A percentile compares a stretch with the other conserved stretches of the same genome.
Conservation (phyloP, 2,113 vertebrate species). For the Clarias macrocephalus region DNA sequence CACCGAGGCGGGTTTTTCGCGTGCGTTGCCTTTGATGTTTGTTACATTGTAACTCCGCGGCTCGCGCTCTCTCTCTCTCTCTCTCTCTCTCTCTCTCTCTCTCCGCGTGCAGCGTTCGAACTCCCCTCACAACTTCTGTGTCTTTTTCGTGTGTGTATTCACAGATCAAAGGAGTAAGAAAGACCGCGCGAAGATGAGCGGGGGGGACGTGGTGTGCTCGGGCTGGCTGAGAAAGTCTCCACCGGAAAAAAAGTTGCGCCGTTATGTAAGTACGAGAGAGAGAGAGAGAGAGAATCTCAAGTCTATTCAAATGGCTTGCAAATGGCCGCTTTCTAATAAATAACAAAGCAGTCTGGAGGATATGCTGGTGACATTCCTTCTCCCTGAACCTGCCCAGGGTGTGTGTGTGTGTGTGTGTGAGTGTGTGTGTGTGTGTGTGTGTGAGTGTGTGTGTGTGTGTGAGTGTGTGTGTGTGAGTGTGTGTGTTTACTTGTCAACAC, state of each 20-base stretch:
- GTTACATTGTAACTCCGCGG: background rate
- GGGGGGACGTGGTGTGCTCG: constrained; percentile 90
- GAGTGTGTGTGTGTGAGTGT: constrained; percentile 3
- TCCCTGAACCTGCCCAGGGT: background rate
- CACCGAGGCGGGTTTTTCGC: constrained; percentile 2
- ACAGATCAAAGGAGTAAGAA: constrained; percentile 54
- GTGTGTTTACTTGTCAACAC: constrained; percentile 34
- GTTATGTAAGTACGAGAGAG: constrained; percentile 88
- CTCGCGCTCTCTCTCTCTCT: too few species aligned
- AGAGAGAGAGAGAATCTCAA: constrained; percentile 35
- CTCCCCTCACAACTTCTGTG: constrained; percentile 24
- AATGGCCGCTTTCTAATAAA: constrained; percentile 39
- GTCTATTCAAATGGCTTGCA: constrained; percentile 37
- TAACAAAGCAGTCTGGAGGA: too few species aligned
- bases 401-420: constrained; percentile 5
- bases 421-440: too few species aligned
- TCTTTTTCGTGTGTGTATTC: background rate
- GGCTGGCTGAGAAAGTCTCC: constrained; percentile 97
- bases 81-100: too few species aligned
- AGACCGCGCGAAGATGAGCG: constrained; percentile 78
- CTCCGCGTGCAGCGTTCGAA: background rate
- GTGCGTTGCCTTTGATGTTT: constrained; percentile 41
- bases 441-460: background rate
- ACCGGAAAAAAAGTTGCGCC: constrained; percentile 98
- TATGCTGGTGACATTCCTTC: background rate